phyloP scores from a whole-genome alignment of 2,888 invertebrate species.

The Myopa tessellatipennis region DNA sequence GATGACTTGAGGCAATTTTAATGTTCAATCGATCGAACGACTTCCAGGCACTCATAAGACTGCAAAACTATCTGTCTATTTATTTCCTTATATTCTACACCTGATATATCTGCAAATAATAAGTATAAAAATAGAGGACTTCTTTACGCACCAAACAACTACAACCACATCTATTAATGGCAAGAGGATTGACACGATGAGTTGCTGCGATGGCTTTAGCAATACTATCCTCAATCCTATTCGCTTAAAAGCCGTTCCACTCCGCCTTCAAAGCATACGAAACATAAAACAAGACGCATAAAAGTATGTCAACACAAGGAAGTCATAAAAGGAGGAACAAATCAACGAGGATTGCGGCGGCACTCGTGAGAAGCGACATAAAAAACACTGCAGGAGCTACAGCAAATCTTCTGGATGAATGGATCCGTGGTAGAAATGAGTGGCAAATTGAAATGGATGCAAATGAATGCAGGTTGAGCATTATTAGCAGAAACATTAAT shows the following conservation, averaged over 20 bases:
- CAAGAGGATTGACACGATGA: background rate
- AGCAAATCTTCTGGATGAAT: background rate
- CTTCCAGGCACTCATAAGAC: no score
- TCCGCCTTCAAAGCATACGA: background rate
- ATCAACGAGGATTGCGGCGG: background rate
- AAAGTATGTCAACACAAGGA: background rate
- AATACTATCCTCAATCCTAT: background rate
- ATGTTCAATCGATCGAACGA: background rate
- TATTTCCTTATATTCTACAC: background rate
- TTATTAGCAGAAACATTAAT: background rate
- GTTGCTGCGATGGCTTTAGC: background rate
- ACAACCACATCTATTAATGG: background rate
- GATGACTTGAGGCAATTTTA: background rate
- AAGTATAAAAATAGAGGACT: background rate
- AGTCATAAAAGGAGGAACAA: background rate
- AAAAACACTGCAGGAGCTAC: background rate
- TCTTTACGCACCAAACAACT: background rate
- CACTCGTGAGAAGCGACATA: background rate
- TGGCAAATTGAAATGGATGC: constrained; percentile 27
- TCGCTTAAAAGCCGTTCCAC: background rate
- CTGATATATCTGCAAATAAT: background rate
- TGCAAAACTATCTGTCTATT: background rate
- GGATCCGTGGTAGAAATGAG: background rate
- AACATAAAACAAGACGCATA: background rate
- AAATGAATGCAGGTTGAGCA: constrained; percentile 15